phyloP scores from a whole-genome alignment of 2,797 vertebrate genomes.

The Sebastiscus albofasciatus region DNA sequence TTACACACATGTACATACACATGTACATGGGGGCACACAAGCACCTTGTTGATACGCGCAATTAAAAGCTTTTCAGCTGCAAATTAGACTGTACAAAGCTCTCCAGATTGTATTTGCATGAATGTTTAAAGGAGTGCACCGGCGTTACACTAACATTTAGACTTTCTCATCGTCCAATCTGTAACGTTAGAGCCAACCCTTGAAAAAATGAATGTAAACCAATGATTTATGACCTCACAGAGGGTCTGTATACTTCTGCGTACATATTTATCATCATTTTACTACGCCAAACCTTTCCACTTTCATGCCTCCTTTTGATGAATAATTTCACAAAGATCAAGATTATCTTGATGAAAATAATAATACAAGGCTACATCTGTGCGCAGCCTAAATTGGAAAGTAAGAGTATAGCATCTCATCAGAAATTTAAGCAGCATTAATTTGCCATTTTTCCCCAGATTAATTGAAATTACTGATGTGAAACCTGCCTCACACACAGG shows the following conservation, averaged over 20 bases:
- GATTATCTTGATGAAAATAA: constrained; percentile 16
- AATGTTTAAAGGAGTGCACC: constrained; percentile 44
- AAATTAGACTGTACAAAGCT: constrained; percentile 65
- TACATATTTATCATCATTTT: constrained; percentile 18
- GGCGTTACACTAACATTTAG: constrained; percentile 10
- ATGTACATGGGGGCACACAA: constrained; percentile 44
- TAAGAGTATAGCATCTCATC: not conserved
- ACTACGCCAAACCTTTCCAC: not conserved
- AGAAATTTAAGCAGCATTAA: not conserved
- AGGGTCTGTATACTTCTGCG: constrained; percentile 1
- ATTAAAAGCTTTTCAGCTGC: constrained; percentile 71
- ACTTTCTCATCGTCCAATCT: constrained; percentile 12
- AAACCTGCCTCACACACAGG: not conserved
- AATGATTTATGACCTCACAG: constrained; percentile 27
- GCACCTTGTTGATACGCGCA: constrained; percentile 68
- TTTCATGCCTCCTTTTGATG: not conserved
- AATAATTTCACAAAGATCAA: not conserved
- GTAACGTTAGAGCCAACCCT: not conserved
- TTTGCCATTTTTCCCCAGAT: constrained; percentile 4
- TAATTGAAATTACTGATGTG: constrained; percentile 5
- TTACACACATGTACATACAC: constrained; percentile 62
- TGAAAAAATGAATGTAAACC: constrained; percentile 26
- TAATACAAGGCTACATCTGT: not conserved
- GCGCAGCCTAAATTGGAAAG: not conserved
- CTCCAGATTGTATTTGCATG: constrained; percentile 46